Evolutionary conservation across 2,797 vertebrate genomes (phyloP).

Genomic region (Erithacus rubecula): DNA sequence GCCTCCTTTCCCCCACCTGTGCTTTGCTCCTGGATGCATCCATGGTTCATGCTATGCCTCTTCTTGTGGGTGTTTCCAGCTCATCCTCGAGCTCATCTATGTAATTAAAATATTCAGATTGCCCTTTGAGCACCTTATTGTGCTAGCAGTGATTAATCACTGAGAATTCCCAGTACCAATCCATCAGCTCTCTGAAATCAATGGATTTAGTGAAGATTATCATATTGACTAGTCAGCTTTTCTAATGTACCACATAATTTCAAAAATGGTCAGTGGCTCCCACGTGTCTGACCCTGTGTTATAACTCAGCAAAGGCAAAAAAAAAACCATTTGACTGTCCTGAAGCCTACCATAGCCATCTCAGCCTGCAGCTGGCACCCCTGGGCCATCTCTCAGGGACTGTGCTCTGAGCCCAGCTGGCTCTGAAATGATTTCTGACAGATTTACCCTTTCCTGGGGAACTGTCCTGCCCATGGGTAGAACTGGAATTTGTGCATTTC

Average conservation of each 20-base stretch:
- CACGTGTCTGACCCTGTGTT: rapidly evolving
- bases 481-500: not conserved
- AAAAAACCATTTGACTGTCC: not conserved
- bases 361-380: too few species aligned
- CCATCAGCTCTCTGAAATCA: not conserved
- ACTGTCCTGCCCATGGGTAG: rapidly evolving
- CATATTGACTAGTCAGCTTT: not conserved
- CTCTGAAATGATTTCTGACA: not conserved
- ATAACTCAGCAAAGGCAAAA: not conserved
- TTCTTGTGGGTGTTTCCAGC: not conserved
- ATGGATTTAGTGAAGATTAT: not conserved
- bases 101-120: not conserved
- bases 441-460: not conserved
- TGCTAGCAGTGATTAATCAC: not conserved
- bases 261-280: not conserved
- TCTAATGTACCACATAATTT: not conserved
- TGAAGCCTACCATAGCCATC: not conserved
- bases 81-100: not conserved
- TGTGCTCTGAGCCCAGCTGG: not conserved
- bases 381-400: not conserved
- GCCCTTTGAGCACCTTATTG: not conserved
- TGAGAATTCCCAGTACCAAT: not conserved
- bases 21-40: rapidly evolving
- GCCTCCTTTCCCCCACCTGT: not conserved
- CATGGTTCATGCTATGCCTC: not conserved